A percentile compares a stretch with the other conserved stretches of the same genome.
Evolutionary conservation across 1,140 invertebrate genomes (phyloP).

Genomic region (Oncopeltus fasciatus): DNA sequence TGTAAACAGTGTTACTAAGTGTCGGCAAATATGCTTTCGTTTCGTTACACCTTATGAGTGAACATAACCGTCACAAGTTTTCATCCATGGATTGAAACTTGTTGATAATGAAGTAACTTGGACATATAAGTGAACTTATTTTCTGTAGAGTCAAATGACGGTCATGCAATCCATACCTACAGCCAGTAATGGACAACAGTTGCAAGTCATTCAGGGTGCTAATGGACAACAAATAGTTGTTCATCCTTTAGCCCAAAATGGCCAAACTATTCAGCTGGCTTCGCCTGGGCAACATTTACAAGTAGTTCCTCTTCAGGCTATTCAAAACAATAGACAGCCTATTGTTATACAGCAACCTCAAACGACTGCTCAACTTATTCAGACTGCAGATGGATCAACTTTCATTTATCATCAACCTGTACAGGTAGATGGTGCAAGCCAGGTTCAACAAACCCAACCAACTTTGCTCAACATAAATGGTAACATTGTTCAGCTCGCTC

Average conservation of each 20-base stretch:
- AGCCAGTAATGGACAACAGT: slow-evolving; percentile 30
- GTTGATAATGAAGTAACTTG: too few species aligned
- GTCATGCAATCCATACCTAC: slow-evolving; percentile 31
- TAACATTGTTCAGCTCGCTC: slow-evolving; percentile 49
- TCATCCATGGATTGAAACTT: too few species aligned
- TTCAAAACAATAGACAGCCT: slow-evolving; percentile 32
- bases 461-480: slow-evolving; percentile 52
- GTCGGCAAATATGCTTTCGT: too few species aligned
- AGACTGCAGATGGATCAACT: slow-evolving; percentile 85
- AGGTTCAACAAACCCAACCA: slow-evolving; percentile 42
- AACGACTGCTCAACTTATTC: slow-evolving; percentile 65
- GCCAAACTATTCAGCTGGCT: slow-evolving; percentile 46
- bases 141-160: slow-evolving; percentile 23
- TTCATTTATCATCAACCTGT: slow-evolving; percentile 70
- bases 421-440: slow-evolving; percentile 38
- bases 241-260: slow-evolving; percentile 27
- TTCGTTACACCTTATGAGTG: too few species aligned
- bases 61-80: too few species aligned
- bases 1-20: too few species aligned
- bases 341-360: slow-evolving; percentile 33
- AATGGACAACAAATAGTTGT: slow-evolving; percentile 28
- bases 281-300: slow-evolving; percentile 44
- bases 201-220: slow-evolving; percentile 31
- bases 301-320: slow-evolving; percentile 43
- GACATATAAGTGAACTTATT: too few species aligned